Evolutionary conservation across 1,140 invertebrate species (phyloP).

Genomic region (Hestina assimilis): DNA sequence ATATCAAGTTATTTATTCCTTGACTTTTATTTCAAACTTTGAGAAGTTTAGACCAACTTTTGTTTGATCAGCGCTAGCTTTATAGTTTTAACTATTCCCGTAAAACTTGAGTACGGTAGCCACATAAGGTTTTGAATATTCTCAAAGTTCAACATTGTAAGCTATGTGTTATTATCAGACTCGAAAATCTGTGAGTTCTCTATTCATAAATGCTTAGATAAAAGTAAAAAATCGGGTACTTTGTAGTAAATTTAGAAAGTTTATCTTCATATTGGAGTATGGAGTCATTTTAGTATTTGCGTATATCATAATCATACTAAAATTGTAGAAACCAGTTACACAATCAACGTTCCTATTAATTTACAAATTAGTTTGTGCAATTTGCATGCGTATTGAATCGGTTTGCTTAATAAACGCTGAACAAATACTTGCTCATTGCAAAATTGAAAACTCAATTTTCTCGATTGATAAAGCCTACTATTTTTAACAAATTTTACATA

Average conservation of each 20-base stretch:
- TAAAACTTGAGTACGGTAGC: not conserved
- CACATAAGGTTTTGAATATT: not conserved
- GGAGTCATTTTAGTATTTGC: no score
- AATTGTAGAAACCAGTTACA: not conserved
- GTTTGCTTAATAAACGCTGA: not conserved
- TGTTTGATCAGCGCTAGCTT: not conserved
- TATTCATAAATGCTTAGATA: no score
- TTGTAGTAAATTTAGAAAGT: no score
- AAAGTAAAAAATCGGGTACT: no score
- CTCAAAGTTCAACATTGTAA: not conserved
- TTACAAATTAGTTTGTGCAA: not conserved
- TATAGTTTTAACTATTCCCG: not conserved
- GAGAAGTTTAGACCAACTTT: not conserved
- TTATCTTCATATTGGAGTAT: no score
- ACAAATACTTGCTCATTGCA: not conserved
- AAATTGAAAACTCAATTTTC: not conserved
- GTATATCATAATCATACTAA: not conserved
- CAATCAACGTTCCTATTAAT: not conserved
- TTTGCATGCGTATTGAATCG: not conserved
- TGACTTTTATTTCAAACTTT: not conserved
- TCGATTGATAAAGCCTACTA: not conserved
- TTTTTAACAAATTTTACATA: no score
- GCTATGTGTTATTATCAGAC: no score
- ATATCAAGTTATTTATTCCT: not conserved
- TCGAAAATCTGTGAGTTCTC: no score